phyloP scores from a whole-genome alignment of 2,797 vertebrate genomes.

The Anisognathus igniventris region DNA sequence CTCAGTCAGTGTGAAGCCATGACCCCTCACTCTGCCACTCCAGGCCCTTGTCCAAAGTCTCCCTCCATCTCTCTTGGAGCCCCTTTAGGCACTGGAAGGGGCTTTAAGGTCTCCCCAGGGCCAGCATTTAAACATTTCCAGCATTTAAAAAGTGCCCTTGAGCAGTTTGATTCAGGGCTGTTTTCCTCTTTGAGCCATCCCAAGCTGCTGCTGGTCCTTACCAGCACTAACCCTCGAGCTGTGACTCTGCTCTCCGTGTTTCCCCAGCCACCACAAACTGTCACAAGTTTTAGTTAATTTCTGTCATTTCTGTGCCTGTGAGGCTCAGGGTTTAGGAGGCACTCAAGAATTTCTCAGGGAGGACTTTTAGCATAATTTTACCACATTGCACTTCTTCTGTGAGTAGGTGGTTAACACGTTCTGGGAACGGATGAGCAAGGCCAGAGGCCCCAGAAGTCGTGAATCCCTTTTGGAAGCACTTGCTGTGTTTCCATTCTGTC shows the following conservation, averaged over 20 bases:
- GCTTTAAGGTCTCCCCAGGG: neutral
- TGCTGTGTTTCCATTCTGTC: neutral
- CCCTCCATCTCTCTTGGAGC: neutral
- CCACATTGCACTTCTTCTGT: neutral
- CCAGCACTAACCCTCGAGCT: rapidly evolving
- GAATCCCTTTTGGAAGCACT: neutral
- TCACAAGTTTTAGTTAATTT: neutral
- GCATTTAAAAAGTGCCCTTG: no score
- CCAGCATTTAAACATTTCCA: neutral
- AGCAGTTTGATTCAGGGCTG: neutral
- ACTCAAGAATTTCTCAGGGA: neutral
- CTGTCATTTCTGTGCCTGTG: neutral
- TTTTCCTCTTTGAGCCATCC: neutral
- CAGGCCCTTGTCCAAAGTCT: neutral
- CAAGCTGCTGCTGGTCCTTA: neutral
- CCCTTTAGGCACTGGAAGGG: neutral
- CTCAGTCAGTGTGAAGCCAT: neutral
- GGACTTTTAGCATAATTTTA: neutral
- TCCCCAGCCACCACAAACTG: neutral
- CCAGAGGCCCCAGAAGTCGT: neutral
- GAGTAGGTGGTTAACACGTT: neutral
- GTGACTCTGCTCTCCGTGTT: neutral
- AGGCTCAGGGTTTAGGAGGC: neutral
- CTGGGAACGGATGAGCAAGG: neutral
- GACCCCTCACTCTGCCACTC: neutral